Conservation (phyloP, 2,888 invertebrate genomes). For the Scaeva pyrastri region DNA sequence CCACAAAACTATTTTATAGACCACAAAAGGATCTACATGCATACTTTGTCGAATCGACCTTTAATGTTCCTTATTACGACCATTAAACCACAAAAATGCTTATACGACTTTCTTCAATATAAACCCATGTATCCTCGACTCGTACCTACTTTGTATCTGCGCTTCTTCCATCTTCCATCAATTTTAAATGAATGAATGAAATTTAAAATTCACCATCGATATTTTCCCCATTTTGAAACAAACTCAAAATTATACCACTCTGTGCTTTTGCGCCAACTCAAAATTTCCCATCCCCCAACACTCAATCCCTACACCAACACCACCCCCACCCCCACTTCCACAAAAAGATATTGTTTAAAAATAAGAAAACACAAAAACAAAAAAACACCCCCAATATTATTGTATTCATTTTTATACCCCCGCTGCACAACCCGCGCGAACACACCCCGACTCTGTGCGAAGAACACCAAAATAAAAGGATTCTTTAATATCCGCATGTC, state of each 20-base stretch:
- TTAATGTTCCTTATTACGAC: constrained; percentile 62
- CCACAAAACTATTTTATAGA: constrained; percentile 31
- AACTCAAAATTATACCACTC: constrained; percentile 52
- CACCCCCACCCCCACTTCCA: background rate
- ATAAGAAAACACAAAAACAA: background rate
- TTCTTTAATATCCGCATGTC: constrained; percentile 36
- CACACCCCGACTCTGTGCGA: constrained; percentile 39
- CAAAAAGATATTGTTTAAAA: background rate
- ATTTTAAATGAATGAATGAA: constrained; percentile 76
- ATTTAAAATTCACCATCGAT: constrained; percentile 75
- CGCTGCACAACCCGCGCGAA: too few species aligned
- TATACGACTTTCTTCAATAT: constrained; percentile 40
- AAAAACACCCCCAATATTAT: constrained; percentile 21
- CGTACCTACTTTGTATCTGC: constrained; percentile 10
- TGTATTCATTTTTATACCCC: constrained; percentile 13
- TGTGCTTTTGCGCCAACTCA: constrained; percentile 66
- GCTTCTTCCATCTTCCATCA: constrained; percentile 46
- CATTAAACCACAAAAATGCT: constrained; percentile 61
- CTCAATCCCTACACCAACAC: background rate
- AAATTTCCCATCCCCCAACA: background rate
- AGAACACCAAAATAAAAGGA: constrained; percentile 49
- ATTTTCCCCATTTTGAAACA: constrained; percentile 57
- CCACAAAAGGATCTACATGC: constrained; percentile 20
- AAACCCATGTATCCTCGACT: constrained; percentile 15
- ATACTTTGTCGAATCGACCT: constrained; percentile 44